Percentiles rank a stretch among this genome's conserved stretches.
Evolutionary conservation across 2,888 invertebrate species (phyloP).

Genomic region (Idaea dimidiata): DNA sequence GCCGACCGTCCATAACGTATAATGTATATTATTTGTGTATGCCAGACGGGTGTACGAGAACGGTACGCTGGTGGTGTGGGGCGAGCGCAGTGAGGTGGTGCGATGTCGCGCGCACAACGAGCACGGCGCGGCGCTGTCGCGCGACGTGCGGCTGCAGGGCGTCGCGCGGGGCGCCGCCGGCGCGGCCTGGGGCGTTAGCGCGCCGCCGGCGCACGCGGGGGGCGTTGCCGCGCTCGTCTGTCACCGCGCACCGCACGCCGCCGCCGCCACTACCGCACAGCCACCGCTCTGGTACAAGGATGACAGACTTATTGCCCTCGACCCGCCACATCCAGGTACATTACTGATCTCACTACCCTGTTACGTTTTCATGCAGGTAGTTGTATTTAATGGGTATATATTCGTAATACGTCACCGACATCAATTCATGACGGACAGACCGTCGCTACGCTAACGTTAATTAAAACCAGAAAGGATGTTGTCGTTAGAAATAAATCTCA

Average conservation of each 20-base stretch:
- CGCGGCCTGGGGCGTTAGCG: conserved; percentile 8
- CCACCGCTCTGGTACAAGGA: conserved; percentile 55
- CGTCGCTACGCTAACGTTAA: too few relatives aligned
- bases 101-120: conserved; percentile 89
- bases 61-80: conserved; percentile 57
- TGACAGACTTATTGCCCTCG: conserved; percentile 43
- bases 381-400: too few relatives aligned
- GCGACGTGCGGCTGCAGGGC: conserved; percentile 87
- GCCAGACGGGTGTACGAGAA: conserved; percentile 49
- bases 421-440: too few relatives aligned
- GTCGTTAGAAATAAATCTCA: too few relatives aligned
- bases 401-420: too few relatives aligned
- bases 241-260: conserved; percentile 26
- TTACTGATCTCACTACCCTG: too few relatives aligned
- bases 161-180: conserved; percentile 85
- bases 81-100: conserved; percentile 28
- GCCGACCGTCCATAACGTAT: too few relatives aligned
- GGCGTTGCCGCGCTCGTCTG: conserved; percentile 57
- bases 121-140: conserved; percentile 87
- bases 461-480: too few relatives aligned
- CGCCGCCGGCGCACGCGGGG: conserved; percentile 48
- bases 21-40: too few relatives aligned
- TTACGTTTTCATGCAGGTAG: too few relatives aligned
- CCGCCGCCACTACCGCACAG: conserved; percentile 27
- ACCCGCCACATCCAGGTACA: conserved; percentile 81